Evolutionary conservation across 2,797 vertebrate species (phyloP).

Genomic region (Tolypeutes matacus): DNA sequence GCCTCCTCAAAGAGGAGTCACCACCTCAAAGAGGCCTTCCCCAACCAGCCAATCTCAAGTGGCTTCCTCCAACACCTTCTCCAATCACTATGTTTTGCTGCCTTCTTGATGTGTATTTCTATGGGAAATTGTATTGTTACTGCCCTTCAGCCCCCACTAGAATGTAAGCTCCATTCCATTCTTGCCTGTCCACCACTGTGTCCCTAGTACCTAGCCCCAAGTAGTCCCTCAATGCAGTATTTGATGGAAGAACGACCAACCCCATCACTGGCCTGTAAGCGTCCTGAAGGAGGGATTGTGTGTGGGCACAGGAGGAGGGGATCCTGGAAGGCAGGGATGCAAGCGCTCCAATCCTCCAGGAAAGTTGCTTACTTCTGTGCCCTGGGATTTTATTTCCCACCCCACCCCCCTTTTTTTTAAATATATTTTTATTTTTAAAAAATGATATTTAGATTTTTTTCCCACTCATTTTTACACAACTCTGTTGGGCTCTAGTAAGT

Average conservation of each 20-base stretch:
- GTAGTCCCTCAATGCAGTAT: not conserved
- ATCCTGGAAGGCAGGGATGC: not conserved
- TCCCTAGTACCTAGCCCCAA: not conserved
- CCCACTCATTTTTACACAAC: rapidly evolving
- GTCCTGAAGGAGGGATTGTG: not conserved
- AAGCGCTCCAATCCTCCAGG: not conserved
- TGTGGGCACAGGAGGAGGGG: not conserved
- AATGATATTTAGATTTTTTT: too few relatives aligned
- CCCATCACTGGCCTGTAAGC: not conserved
- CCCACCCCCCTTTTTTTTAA: too few relatives aligned
- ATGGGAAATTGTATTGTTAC: not conserved
- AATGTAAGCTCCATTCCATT: not conserved
- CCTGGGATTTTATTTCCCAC: rapidly evolving
- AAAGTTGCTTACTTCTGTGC: not conserved
- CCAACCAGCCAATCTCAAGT: not conserved
- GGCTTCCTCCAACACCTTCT: not conserved
- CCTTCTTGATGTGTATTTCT: not conserved
- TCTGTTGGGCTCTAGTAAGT: not conserved
- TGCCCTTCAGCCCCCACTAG: not conserved
- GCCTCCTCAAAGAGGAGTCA: not conserved
- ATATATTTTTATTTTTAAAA: too few relatives aligned
- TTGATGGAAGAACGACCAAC: not conserved
- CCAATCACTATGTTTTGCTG: not conserved
- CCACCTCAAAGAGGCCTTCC: not conserved
- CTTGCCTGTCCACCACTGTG: not conserved